Base-by-base conservation (phyloP, 2,113 vertebrate species). In the Pitta sordida region DNA sequence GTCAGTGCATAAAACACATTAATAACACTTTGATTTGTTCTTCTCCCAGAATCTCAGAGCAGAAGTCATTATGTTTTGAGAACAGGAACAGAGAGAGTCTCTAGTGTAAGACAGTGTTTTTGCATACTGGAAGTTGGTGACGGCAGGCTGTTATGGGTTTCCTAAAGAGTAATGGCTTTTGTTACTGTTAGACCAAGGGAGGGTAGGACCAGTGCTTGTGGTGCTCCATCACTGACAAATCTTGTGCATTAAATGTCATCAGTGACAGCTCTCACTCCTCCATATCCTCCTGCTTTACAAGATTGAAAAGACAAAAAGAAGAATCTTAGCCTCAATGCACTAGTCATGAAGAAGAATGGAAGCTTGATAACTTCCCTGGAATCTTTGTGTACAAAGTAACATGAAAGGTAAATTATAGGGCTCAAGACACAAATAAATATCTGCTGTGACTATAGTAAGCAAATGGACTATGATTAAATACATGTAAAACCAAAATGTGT, bases 121-220 rank as follows among this genome's bases (percentile, higher is more conserved):
- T 67, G 44, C 91, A 89, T 48, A 4, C 43, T 60, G 70, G 37
- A 82, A 21, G 39, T 52, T 3, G 5, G 60, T 87, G 91, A 87
- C 69, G 85, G 90, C 53, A 71, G 52, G 11, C 48, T 64, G 36
- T 53, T 89, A 64, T 3, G 49, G 24, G 13, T 73, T 96, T 92
- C 65, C 37, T 79, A 51, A 87, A 91, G 83, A 95, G 68, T 88
- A 83, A 91, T 93, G 78, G 63, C 43, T 80, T 75, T 15, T 85
- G 78, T 49, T 91, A 30, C 62, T n/a, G 49, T 24, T 53, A 62
- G 70, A 76, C 24, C 23, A 32, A 86, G 71, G 80, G 26, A 77
- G 15, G 30, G 43, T 77, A 60, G 63, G 63, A 62, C 64, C 60
- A 77, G 56, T 29, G 14, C n/a, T 69, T 53, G 23, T 4, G 46